Evolutionary conservation across 2,888 invertebrate species (phyloP).

Genomic region (Margaritifera margaritifera): DNA sequence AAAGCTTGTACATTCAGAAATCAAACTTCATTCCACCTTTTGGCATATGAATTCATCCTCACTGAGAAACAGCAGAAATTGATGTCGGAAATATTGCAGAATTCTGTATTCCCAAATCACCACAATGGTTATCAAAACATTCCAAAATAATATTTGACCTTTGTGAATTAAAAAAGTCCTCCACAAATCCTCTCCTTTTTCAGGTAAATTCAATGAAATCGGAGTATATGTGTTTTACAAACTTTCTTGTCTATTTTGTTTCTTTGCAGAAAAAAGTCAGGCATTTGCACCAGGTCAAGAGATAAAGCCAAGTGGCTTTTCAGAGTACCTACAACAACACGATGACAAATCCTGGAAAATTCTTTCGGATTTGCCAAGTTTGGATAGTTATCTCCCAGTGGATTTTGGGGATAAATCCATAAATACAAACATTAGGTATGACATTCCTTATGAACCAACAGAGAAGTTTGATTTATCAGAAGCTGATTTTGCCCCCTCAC

Average conservation of each 20-base stretch:
- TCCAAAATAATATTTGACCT: too few species aligned
- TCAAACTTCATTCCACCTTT: too few species aligned
- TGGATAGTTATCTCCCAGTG: neutral
- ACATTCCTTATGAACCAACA: conserved; percentile 47
- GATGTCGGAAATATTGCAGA: too few species aligned
- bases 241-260: conserved; percentile 1
- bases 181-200: too few species aligned
- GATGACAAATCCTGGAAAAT: conserved; percentile 45
- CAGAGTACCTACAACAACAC: conserved; percentile 45
- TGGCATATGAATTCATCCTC: too few species aligned
- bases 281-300: conserved; percentile 52
- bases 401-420: neutral
- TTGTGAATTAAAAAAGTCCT: too few species aligned
- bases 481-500: conserved; percentile 58
- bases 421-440: conserved; percentile 32
- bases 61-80: too few species aligned
- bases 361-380: conserved; percentile 2
- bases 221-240: neutral
- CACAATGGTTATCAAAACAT: too few species aligned
- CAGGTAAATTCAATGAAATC: too few species aligned
- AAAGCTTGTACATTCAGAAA: too few species aligned
- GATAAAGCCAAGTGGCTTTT: conserved; percentile 49
- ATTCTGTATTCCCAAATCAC: too few species aligned
- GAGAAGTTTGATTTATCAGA: conserved; percentile 58
- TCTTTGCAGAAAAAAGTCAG: conserved; percentile 41